A percentile compares a stretch with the other conserved stretches of the same genome.
These are phyloP conservation scores for Python bivittatus DNA, from an alignment of 2,113 vertebrate species.

Conservation along the genomic window DNA sequence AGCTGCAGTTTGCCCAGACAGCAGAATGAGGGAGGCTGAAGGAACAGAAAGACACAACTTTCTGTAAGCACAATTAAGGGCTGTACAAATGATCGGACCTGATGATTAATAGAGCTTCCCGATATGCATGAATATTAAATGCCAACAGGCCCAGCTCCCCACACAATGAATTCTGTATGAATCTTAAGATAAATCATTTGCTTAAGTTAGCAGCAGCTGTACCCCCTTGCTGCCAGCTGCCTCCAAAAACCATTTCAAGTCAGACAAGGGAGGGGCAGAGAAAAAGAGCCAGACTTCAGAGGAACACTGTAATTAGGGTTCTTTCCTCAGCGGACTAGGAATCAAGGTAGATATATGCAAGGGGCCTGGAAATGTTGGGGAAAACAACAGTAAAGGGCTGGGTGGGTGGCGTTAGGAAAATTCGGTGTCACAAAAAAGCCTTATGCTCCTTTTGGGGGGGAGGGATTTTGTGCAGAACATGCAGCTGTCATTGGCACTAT, in stretches of 20 bases:
- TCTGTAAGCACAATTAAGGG: slow-evolving; percentile 66
- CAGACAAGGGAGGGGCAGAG: not conserved
- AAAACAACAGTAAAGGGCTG: not conserved
- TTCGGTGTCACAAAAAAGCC: slow-evolving; percentile 24
- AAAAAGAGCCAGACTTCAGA: not conserved
- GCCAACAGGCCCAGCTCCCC: slow-evolving; percentile 74
- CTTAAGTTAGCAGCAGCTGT: slow-evolving; percentile 79
- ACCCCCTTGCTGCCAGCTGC: slow-evolving; percentile 70
- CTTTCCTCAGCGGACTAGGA: rapidly evolving
- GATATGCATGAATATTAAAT: slow-evolving; percentile 87
- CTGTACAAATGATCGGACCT: slow-evolving; percentile 73
- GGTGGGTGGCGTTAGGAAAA: not conserved
- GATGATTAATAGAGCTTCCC: slow-evolving; percentile 72
- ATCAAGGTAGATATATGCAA: not conserved
- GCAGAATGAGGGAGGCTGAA: not conserved
- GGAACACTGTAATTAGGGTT: not conserved
- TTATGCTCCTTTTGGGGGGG: rapidly evolving
- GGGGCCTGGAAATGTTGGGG: not conserved
- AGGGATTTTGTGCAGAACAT: not conserved
- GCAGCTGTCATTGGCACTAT: not conserved
- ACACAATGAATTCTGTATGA: slow-evolving; percentile 80
- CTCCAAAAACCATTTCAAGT: slow-evolving; percentile 64
- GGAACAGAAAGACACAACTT: slow-evolving; percentile 24
- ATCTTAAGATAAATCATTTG: slow-evolving; percentile 82
- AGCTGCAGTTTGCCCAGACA: not conserved